Conservation (phyloP, 2,797 vertebrate genomes). For the Distichodus sexfasciatus region DNA sequence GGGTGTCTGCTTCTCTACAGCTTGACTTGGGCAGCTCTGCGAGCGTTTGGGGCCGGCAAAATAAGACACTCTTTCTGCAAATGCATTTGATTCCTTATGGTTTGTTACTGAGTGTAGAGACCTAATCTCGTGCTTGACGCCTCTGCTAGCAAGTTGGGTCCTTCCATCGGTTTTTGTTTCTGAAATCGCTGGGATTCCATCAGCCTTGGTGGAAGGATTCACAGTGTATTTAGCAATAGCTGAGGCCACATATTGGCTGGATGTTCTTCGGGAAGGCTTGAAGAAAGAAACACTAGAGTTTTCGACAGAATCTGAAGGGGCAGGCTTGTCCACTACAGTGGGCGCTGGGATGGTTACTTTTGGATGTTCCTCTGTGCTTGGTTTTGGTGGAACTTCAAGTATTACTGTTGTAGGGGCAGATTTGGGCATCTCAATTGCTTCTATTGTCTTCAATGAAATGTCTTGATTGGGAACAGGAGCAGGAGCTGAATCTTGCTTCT, state of each 20-base stretch:
- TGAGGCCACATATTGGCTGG: conserved; percentile 92
- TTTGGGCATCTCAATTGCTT: conserved; percentile 48
- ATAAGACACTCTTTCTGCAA: conserved; percentile 30
- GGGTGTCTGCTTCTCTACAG: conserved; percentile 50
- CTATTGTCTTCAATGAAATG: conserved; percentile 51
- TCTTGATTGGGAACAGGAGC: not conserved
- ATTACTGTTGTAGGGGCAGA: conserved; percentile 24
- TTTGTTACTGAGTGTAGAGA: conserved; percentile 39
- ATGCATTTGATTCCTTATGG: conserved; percentile 6
- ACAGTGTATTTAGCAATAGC: conserved; percentile 81
- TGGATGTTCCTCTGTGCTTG: conserved; percentile 40
- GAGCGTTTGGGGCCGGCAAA: conserved; percentile 53
- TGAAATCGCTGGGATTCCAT: conserved; percentile 26
- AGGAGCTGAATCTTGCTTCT: conserved; percentile 60
- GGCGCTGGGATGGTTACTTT: conserved; percentile 44
- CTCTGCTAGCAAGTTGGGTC: conserved; percentile 42
- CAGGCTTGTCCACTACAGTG: conserved; percentile 58
- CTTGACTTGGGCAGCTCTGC: conserved; percentile 54
- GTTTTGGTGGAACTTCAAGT: conserved; percentile 44
- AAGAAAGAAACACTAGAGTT: conserved; percentile 72
- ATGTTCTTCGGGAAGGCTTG: conserved; percentile 85
- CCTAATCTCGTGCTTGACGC: conserved; percentile 40
- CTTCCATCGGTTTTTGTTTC: conserved; percentile 45
- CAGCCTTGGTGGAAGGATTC: conserved; percentile 55
- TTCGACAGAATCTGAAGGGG: conserved; percentile 37